Conservation (phyloP, 2,797 vertebrate species). For the Alca torda region DNA sequence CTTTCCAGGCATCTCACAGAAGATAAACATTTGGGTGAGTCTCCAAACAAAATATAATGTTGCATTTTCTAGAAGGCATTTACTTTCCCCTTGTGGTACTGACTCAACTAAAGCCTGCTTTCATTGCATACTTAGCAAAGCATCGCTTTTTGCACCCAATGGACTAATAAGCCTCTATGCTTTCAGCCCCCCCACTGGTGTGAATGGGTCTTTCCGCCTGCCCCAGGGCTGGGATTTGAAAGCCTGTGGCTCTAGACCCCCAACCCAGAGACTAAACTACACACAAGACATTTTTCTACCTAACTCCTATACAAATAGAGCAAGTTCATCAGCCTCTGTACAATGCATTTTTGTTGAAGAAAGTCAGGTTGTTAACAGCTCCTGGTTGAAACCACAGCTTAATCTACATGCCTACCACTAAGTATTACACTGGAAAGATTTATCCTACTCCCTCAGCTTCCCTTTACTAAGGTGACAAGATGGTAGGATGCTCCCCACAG, state of each 20-base stretch:
- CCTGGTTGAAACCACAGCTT: neutral
- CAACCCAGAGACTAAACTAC: neutral
- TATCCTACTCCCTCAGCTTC: neutral
- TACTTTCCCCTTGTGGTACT: neutral
- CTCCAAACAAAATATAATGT: neutral
- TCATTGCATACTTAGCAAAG: neutral
- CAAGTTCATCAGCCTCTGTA: neutral
- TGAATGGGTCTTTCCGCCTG: neutral
- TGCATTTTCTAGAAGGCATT: neutral
- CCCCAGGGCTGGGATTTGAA: neutral
- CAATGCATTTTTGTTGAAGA: neutral
- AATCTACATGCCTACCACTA: neutral
- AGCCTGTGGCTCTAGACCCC: neutral
- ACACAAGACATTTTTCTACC: neutral
- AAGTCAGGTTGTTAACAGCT: neutral
- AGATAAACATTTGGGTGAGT: neutral
- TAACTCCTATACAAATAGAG: neutral
- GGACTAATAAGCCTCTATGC: neutral
- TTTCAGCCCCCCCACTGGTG: neutral
- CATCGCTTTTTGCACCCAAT: neutral
- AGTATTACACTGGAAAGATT: neutral
- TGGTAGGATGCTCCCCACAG: neutral
- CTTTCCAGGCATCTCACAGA: slow-evolving; percentile 32
- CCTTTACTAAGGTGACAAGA: neutral
- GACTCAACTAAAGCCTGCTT: neutral